These are phyloP conservation scores for Struthio camelus DNA, from an alignment of 2,113 vertebrate species.

Conservation along the genomic window DNA sequence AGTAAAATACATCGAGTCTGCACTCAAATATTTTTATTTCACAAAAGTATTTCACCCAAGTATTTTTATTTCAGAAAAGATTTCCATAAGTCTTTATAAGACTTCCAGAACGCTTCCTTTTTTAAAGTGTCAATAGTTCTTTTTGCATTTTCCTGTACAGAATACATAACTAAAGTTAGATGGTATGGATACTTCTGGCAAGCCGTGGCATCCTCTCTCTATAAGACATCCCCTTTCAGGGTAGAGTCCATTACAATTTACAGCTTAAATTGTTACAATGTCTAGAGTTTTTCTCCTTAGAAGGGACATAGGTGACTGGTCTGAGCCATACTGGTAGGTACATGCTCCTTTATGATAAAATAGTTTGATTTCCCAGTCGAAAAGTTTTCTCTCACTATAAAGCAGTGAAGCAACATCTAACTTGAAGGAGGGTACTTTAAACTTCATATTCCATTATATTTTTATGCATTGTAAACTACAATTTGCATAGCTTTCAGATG, in stretches of 20 bases:
- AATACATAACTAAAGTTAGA: background rate
- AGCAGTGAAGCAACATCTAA: rapidly evolving
- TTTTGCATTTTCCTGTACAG: too few relatives aligned
- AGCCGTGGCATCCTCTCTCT: background rate
- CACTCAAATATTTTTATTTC: background rate
- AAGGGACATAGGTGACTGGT: background rate
- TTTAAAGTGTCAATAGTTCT: too few relatives aligned
- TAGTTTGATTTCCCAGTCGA: rapidly evolving
- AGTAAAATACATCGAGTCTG: background rate
- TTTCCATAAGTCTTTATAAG: too few relatives aligned
- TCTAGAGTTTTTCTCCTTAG: background rate
- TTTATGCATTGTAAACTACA: background rate
- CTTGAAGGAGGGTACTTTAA: background rate
- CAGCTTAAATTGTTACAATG: background rate
- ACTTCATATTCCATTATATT: background rate
- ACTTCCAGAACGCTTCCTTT: too few relatives aligned
- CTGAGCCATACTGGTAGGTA: background rate
- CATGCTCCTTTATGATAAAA: background rate
- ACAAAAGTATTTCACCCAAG: too few relatives aligned
- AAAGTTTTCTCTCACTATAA: background rate
- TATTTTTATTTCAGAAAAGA: too few relatives aligned
- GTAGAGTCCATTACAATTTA: background rate
- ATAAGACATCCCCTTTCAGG: background rate
- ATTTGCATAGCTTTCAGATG: background rate
- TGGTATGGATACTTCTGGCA: rapidly evolving